A percentile compares a stretch with the other conserved stretches of the same genome.
phyloP scores from a whole-genome alignment of 92 coral and sea anemone species.

The Montipora capitata region DNA sequence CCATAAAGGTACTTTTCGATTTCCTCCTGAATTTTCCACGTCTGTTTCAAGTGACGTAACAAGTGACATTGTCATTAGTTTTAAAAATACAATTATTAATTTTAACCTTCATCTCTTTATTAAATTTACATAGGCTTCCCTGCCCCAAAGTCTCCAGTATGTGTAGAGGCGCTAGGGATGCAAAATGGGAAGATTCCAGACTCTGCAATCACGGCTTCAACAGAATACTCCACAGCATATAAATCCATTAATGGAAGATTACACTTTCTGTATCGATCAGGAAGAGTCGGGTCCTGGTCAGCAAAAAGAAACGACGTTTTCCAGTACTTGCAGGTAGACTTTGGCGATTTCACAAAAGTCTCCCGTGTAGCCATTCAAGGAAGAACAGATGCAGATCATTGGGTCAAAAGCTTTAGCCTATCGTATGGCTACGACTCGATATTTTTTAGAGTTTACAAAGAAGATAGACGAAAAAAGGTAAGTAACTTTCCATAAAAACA shows the following conservation, averaged over 20 bases:
- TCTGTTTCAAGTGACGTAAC: no score
- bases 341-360: constrained; percentile 16
- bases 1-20: no score
- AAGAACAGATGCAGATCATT: not conserved
- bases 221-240: not conserved
- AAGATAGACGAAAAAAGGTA: not conserved
- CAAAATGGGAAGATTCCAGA: constrained; percentile 38
- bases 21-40: no score
- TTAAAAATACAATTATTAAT: no score
- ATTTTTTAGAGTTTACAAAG: constrained; percentile 30
- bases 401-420: constrained; percentile 30
- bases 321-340: constrained; percentile 49
- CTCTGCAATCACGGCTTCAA: constrained; percentile 30
- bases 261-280: constrained; percentile 6
- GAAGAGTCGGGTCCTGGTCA: constrained; percentile 28
- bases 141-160: not conserved
- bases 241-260: constrained; percentile 10
- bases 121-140: not conserved
- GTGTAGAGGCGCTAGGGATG: constrained; percentile 25
- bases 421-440: constrained; percentile 33
- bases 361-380: constrained; percentile 52
- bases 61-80: not conserved
- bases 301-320: not conserved
- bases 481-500: not conserved
- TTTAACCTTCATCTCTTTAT: no score